Evolutionary conservation across 2,113 vertebrate species (phyloP).

Genomic region (Sinocyclocheilus rhinocerous): DNA sequence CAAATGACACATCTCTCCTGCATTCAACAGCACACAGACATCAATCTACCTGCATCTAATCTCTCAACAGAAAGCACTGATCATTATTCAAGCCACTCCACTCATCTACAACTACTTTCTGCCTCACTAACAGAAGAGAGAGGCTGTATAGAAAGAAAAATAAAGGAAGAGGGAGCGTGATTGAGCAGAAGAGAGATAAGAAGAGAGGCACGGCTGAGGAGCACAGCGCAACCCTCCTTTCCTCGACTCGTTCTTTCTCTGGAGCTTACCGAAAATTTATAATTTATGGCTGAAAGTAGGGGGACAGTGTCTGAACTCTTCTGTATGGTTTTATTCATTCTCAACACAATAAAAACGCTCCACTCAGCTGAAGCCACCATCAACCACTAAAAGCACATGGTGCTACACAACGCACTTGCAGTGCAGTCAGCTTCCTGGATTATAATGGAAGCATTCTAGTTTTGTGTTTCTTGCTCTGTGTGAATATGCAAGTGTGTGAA

Average conservation of each 20-base stretch:
- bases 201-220: background rate
- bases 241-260: slow-evolving; percentile 4
- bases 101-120: slow-evolving; percentile 1
- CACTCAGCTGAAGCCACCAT: background rate
- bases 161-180: background rate
- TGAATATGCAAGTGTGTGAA: too few species aligned
- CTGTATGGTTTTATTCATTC: slow-evolving; percentile 36
- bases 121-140: background rate
- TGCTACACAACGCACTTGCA: background rate
- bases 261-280: slow-evolving; percentile 70
- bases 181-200: background rate
- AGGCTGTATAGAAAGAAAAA: slow-evolving; percentile 9
- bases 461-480: background rate
- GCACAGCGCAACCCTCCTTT: background rate
- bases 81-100: background rate
- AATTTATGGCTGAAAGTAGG: slow-evolving; percentile 61
- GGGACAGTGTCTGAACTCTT: background rate
- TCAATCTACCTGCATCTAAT: slow-evolving; percentile 15
- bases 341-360: slow-evolving; percentile 9
- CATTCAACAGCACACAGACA: background rate
- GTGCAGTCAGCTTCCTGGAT: background rate
- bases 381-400: background rate
- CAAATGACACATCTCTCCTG: background rate
- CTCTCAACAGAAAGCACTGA: background rate
- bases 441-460: background rate